Conservation (phyloP, 2,113 vertebrate genomes). For the Chaetodon auriga region DNA sequence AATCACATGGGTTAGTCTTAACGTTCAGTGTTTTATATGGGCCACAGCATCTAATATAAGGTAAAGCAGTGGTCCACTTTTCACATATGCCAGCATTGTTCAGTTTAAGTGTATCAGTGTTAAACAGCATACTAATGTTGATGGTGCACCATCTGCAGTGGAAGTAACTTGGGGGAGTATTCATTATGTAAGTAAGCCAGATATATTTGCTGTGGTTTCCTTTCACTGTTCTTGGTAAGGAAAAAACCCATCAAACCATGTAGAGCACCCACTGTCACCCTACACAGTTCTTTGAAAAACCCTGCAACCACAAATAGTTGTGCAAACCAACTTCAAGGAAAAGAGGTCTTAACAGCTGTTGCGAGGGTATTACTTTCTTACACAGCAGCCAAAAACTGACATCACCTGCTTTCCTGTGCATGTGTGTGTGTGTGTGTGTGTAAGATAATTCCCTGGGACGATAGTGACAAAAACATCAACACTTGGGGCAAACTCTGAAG, state of each 20-base stretch:
- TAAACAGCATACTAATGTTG: not conserved
- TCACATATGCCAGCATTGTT: no score
- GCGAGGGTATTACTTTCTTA: not conserved
- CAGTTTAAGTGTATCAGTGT: no score
- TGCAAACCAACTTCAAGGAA: not conserved
- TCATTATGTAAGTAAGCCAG: not conserved
- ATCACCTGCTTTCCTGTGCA: constrained; percentile 9
- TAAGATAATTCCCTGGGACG: not conserved
- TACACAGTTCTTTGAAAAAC: not conserved
- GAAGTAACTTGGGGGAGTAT: not conserved
- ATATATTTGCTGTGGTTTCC: not conserved
- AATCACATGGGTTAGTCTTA: no score
- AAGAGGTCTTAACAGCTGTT: not conserved
- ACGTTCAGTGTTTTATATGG: no score
- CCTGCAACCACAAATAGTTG: not conserved
- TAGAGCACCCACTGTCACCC: rapidly evolving
- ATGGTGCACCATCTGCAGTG: not conserved
- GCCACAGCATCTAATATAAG: not conserved
- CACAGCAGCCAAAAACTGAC: constrained; percentile 4
- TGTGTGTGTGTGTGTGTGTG: not conserved
- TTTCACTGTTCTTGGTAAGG: not conserved
- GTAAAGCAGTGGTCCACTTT: no score
- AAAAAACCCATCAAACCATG: not conserved
- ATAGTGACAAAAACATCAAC: constrained; percentile 21
- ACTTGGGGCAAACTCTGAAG: constrained; percentile 17